Conservation (phyloP, 2,888 invertebrate genomes). For the Harpalus rubripes region DNA sequence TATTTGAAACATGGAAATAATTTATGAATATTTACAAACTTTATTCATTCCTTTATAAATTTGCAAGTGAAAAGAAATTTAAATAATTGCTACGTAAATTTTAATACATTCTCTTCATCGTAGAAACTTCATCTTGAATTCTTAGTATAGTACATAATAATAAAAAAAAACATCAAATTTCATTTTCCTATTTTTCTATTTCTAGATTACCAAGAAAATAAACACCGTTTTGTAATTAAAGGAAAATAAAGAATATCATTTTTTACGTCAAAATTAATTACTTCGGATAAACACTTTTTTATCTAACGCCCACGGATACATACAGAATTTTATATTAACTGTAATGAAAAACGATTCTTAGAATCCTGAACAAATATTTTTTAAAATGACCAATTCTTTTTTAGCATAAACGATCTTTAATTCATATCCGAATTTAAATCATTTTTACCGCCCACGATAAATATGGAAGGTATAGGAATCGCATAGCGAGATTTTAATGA, state of each 20-base stretch:
- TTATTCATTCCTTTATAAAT: neutral
- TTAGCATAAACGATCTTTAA: too few species aligned
- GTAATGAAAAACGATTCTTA: neutral
- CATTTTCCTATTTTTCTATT: neutral
- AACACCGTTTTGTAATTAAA: neutral
- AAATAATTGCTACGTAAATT: neutral
- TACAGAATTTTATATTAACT: neutral
- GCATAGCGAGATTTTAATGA: too few species aligned
- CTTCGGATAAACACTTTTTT: neutral
- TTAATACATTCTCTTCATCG: neutral
- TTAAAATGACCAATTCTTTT: too few species aligned
- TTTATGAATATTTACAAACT: constrained; percentile 28
- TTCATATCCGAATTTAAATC: too few species aligned
- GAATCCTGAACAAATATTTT: neutral
- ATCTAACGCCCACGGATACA: neutral
- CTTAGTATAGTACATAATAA: neutral
- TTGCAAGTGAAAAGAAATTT: neutral
- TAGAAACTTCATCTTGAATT: neutral
- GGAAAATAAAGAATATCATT: neutral
- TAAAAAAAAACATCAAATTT: neutral
- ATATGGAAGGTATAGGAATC: too few species aligned
- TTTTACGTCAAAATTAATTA: neutral
- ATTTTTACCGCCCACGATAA: too few species aligned
- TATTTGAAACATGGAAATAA: neutral
- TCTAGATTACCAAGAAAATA: neutral